Base-by-base conservation (phyloP, 2,113 vertebrate species). In the Lophochroa leadbeateri region DNA sequence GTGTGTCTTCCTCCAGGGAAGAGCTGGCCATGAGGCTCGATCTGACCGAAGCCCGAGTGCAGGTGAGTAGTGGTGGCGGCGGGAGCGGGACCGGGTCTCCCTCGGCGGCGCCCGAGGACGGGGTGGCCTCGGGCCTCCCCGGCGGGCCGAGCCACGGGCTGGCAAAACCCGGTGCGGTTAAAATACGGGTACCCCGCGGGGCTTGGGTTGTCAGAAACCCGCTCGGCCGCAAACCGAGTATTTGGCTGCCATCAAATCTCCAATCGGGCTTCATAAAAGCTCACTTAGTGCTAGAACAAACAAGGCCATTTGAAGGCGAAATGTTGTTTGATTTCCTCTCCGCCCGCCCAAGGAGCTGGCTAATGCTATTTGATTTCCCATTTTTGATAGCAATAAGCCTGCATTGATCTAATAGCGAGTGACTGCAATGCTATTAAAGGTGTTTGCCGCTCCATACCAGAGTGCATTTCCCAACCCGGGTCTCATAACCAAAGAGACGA, bases 321-420 rank as follows among this genome's bases (percentile, higher is more conserved):
- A 98, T 98, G 98, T 97, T 99, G 98, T 99, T 99, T 99, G 99
- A 98, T 99, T 99, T 99, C 98, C 98, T 98, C 99, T 98, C 95
- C 60, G 98, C 98, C 96, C 65, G 97, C 97, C 97, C 96, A 96
- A 98, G 98, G 96, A 97, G 97, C 98, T 98, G 97, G 98, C 98
- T 99, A 99, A 99, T 99, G 99, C 99, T 99, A 98, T 99, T 99
- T 99, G 99, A 99, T 99, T 99, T 99, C 99, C 99, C 99, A 99
- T 99, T 99, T 99, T 99, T 99, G 98, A 99, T 99, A 99, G 99
- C 99, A 99, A 99, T 99, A 99, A 99, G 98, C 98, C 98, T 97
- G 98, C 99, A 99, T 99, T 99, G 99, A 99, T 99, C 99, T 99
- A 98, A 99, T 99, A 99, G 98, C 97, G 98, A 99, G 98, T 97